Percentiles rank a stretch among this genome's conserved stretches.
These are phyloP conservation scores for Rhynchotus rufescens DNA, from an alignment of 2,797 vertebrate species.

Conservation along the genomic window DNA sequence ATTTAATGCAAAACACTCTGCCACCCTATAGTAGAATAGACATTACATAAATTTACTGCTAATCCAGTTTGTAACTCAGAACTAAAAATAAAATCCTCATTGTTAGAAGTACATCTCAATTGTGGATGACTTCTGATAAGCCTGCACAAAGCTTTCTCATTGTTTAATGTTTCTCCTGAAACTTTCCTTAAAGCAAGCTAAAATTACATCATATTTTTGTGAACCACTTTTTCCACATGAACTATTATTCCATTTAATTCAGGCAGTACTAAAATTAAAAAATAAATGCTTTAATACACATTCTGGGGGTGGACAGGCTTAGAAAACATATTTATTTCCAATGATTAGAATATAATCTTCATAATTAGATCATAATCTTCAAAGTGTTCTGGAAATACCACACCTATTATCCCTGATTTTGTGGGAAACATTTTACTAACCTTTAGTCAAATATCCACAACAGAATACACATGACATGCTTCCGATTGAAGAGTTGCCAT, in stretches of 20 bases:
- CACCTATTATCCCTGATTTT: background rate
- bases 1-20: background rate
- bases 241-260: background rate
- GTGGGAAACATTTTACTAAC: background rate
- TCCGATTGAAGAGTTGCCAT: background rate
- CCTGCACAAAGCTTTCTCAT: background rate
- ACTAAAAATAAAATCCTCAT: background rate
- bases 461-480: background rate
- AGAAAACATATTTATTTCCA: background rate
- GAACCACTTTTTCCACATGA: background rate
- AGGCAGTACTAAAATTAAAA: background rate
- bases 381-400: background rate
- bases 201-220: background rate
- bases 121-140: background rate
- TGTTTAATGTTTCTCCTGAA: background rate
- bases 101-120: background rate
- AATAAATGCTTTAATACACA: background rate
- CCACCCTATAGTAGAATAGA: background rate
- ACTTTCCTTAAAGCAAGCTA: background rate
- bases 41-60: background rate
- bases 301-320: background rate
- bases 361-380: background rate
- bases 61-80: background rate
- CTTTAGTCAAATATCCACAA: background rate
- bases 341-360: background rate